Evolutionary conservation across 2,113 vertebrate genomes (phyloP), one percentile per base, ranked within the genome.

Genomic region (Falco punctatus): DNA sequence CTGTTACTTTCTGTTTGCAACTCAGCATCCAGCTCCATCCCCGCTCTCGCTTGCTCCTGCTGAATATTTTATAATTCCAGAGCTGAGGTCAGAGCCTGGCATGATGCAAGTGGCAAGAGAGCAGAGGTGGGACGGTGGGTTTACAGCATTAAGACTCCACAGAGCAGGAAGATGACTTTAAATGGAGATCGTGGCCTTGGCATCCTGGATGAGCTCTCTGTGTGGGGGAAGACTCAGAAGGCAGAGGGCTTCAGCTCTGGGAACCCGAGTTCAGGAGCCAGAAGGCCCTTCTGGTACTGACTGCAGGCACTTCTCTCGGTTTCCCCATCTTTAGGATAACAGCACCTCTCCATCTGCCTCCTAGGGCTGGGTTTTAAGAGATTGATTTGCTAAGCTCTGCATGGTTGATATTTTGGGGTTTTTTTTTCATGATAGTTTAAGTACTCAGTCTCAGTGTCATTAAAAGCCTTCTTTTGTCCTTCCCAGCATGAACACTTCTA

Each of bases 11-110:
- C 17, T 81, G 49, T 20, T n/a, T 8, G 61, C 61, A 61, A 33
- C 59, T 9, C 59, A 3, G 61, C 73, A 49, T 22, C 38, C 90
- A 11, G 88, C 86, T 73, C 35, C 48, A 8, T 46, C 44, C 23
- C 57, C 3, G 66, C 83, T 52, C 74, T 15, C 32, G 1, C 18
- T 32, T 35, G 0, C 40, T 80, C 23, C 78, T 21, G 48, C 79
- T 7, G 61, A 2, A 1, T 1, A 3, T 59, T 81, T 7, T 7
- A 0, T 11, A 6, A 3, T 27, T 35, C 32, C 33, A 9, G 65
- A 61, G 71, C 71, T 40, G 17, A 9, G 57, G 5, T 30, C 7
- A 26, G 54, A 3, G 16, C 14, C 18, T 48, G 23, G 28, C 6
- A 1, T 13, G 26, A 23, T 24, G 77, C 12, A 38, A 46, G 24